phyloP scores from a whole-genome alignment of 2,113 vertebrate species.

The Cyprinodon tularosa region DNA sequence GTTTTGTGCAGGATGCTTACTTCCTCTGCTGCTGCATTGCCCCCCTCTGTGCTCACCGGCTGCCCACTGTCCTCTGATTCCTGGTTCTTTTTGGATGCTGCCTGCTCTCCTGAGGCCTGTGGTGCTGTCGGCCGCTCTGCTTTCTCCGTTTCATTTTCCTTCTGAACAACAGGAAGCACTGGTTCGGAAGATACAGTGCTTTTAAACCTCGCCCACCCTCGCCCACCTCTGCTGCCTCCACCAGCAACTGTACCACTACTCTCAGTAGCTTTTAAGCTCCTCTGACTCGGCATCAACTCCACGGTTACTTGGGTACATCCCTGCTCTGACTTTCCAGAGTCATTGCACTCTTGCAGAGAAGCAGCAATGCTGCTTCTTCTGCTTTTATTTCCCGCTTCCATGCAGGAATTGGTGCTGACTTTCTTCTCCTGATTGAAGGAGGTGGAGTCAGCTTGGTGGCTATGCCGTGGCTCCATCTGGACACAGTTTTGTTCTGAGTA shows the following conservation, averaged over 20 bases:
- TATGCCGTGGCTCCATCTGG: conserved; percentile 82
- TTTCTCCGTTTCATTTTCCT: conserved; percentile 75
- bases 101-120: conserved; percentile 82
- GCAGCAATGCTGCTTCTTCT: conserved; percentile 82
- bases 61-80: conserved; percentile 63
- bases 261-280: conserved; percentile 31
- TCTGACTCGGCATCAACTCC: conserved; percentile 82
- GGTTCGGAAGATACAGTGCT: conserved; percentile 72
- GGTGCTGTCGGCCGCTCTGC: conserved; percentile 87
- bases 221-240: conserved; percentile 64
- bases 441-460: conserved; percentile 72
- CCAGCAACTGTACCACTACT: conserved; percentile 62
- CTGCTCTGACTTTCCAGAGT: conserved; percentile 76
- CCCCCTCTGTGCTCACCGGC: conserved; percentile 14
- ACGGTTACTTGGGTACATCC: conserved; percentile 80
- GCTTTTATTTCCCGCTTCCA: conserved; percentile 25
- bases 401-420: conserved; percentile 76
- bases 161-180: conserved; percentile 33
- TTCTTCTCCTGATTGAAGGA: conserved; percentile 80
- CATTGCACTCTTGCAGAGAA: conserved; percentile 82
- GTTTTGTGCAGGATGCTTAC: conserved; percentile 90
- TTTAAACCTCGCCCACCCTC: conserved; percentile 89
- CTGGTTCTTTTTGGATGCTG: conserved; percentile 78
- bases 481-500: conserved; percentile 85
- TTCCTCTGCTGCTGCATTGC: conserved; percentile 68